Evolutionary conservation across 2,113 vertebrate genomes (phyloP), one percentile per base, ranked within the genome.

Genomic region (Stegostoma tigrinum): DNA sequence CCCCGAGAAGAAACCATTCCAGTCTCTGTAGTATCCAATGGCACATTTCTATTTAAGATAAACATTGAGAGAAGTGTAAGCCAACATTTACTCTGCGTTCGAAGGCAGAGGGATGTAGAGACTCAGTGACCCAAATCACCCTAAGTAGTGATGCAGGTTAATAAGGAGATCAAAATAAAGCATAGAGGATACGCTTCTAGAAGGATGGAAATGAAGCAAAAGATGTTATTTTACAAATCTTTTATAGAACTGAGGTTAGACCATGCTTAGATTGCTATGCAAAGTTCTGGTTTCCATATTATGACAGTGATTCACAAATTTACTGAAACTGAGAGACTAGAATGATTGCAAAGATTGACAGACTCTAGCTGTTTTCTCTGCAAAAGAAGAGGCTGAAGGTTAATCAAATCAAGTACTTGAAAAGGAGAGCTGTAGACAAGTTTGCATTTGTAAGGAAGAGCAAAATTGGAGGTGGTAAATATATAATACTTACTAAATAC

Each of bases 1-100:
- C 96, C 98, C 98, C 0, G 97, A 94, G 95, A 96, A 97, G 0
- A 96, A 61, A 15, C 97, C 97, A 15, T 95, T 97, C 96, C 96
- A 96, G 19, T 98, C 98, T 96, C 97, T 97, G 96, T 99, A 99
- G 97, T 97, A 98, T 96, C 99, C 99, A 93, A 97, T 97, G 83
- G 97, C 95, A 93, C 99, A 99, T 96, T 97, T 98, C 99, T 99
- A 96, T 90, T 95, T 96, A 34, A 96, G 42, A 64, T 23, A 34
- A 93, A 95, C 42, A 72, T 45, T 72, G 45, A 30, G 72, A 27
- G 34, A 72, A n/a, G 12, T 48, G 10, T 52, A 48, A 95, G 68
- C 38, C 23, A 95, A 72, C 21, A 89, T 89, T 48, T 55, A 72
- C 67, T 45, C 38, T 38, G 68, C 19, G 68, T 2, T 24, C 52